Conservation (phyloP, 2,888 invertebrate species). For the Sinohyriopsis cumingii region DNA sequence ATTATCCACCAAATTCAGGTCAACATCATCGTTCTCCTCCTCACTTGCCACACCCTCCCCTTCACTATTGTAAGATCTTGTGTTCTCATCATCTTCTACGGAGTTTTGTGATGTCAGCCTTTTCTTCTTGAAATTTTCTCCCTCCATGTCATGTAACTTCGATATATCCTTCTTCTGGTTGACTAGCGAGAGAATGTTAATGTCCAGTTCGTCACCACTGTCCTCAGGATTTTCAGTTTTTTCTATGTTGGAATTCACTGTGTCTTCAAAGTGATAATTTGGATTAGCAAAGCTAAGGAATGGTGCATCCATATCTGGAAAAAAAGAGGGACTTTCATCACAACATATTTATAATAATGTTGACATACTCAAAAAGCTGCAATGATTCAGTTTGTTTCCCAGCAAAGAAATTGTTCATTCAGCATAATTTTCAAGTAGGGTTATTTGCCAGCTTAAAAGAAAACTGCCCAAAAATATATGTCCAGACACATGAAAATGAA, state of each 20-base stretch:
- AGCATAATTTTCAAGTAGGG: no score
- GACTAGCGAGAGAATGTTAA: slow-evolving; percentile 43
- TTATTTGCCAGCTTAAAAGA: no score
- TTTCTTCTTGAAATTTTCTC: slow-evolving; percentile 20
- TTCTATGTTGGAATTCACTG: slow-evolving; percentile 49
- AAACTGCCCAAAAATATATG: no score
- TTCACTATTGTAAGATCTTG: slow-evolving; percentile 30
- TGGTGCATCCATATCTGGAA: slow-evolving; percentile 87
- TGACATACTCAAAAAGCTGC: no score
- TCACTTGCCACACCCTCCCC: slow-evolving; percentile 46
- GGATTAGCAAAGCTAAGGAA: slow-evolving; percentile 90
- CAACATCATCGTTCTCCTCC: slow-evolving; percentile 50
- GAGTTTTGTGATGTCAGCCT: slow-evolving; percentile 29
- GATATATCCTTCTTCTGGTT: slow-evolving; percentile 35
- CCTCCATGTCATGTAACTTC: slow-evolving; percentile 23
- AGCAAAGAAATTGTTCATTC: no score
- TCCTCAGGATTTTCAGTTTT: slow-evolving; percentile 21
- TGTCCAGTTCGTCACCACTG: slow-evolving; percentile 35
- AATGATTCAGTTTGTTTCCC: no score
- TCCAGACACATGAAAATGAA: no score
- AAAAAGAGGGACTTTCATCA: slow-evolving; percentile 4
- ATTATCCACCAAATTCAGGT: slow-evolving; percentile 15
- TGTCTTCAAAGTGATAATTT: slow-evolving; percentile 82
- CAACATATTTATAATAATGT: background rate
- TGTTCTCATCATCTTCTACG: slow-evolving; percentile 33